Conservation (phyloP, 1,140 invertebrate genomes). For the Aricia agestis region DNA sequence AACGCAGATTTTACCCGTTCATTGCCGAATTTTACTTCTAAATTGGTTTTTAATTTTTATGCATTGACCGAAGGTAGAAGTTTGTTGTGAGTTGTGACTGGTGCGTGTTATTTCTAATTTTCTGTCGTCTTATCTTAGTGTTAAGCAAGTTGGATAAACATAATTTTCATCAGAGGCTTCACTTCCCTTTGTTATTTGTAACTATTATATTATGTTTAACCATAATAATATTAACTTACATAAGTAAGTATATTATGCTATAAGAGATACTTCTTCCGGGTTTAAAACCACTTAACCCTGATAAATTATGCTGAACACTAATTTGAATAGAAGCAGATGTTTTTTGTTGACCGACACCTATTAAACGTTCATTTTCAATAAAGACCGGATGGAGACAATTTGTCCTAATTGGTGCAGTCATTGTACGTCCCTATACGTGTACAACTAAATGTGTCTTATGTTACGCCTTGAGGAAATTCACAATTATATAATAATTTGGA, state of each 20-base stretch:
- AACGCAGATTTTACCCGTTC: not conserved
- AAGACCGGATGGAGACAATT: slow-evolving; percentile 69
- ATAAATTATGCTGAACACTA: not conserved
- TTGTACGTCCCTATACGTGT: not conserved
- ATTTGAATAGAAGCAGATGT: slow-evolving; percentile 56
- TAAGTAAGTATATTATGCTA: too few species aligned
- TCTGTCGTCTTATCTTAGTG: too few species aligned
- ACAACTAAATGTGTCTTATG: not conserved
- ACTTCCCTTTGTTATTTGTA: too few species aligned
- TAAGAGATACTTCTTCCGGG: too few species aligned
- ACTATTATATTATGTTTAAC: too few species aligned
- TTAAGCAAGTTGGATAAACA: too few species aligned
- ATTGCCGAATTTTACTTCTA: not conserved
- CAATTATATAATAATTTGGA: not conserved
- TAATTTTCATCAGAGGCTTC: too few species aligned
- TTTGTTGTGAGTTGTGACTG: not conserved
- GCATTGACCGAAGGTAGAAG: not conserved
- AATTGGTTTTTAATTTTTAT: too few species aligned
- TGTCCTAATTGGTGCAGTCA: slow-evolving; percentile 53
- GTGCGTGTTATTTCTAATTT: too few species aligned
- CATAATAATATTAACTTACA: too few species aligned
- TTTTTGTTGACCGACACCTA: slow-evolving; percentile 65
- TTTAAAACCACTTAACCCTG: too few species aligned
- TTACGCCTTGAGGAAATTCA: not conserved
- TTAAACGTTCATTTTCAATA: slow-evolving; percentile 61